Evolutionary conservation across 1,140 invertebrate species (phyloP).

Genomic region (Atta texana): DNA sequence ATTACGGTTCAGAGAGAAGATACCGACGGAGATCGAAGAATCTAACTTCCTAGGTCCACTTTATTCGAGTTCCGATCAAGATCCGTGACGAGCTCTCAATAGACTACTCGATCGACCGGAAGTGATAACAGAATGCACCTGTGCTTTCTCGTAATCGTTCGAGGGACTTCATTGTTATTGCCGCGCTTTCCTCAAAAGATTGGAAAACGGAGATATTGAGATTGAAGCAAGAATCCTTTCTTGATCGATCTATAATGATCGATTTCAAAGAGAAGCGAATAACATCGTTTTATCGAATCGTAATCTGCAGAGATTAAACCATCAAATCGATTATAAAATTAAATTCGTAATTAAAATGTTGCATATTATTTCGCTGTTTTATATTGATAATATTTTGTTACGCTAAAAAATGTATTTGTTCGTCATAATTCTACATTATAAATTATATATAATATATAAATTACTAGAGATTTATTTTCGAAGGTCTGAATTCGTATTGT

Average conservation of each 20-base stretch:
- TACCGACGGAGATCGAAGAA: background rate
- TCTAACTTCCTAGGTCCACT: background rate
- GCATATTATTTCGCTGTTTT: background rate
- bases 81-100: constrained; percentile 13
- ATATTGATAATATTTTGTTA: background rate
- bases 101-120: constrained; percentile 65
- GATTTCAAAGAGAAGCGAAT: constrained; percentile 1
- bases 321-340: background rate
- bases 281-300: background rate
- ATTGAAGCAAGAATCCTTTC: constrained; percentile 16
- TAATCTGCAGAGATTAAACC: background rate
- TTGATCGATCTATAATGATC: background rate
- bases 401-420: background rate
- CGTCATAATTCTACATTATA: background rate
- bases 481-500: too few relatives aligned
- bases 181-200: constrained; percentile 35
- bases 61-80: constrained; percentile 32
- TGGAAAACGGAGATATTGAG: constrained; percentile 34
- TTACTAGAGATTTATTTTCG: too few relatives aligned
- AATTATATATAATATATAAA: too few relatives aligned
- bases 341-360: background rate
- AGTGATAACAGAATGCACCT: constrained; percentile 63
- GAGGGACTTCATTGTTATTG: constrained; percentile 47
- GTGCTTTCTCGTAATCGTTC: constrained; percentile 46
- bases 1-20: background rate